Conservation (phyloP, 2,797 vertebrate genomes). For the Pampus argenteus region DNA sequence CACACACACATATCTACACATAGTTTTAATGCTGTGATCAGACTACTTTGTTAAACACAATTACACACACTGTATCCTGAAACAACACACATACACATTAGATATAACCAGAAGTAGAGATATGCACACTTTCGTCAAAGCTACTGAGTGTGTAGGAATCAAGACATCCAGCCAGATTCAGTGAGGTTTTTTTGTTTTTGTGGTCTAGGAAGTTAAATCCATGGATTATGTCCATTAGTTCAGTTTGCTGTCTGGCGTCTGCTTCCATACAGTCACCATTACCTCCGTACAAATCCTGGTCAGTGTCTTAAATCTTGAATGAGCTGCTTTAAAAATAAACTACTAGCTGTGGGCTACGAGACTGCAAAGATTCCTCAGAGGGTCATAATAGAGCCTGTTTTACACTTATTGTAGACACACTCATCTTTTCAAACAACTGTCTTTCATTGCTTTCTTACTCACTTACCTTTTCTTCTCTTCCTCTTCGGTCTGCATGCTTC, state of each 20-base stretch:
- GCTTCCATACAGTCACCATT: slow-evolving; percentile 25
- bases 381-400: slow-evolving; percentile 38
- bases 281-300: slow-evolving; percentile 18
- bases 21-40: slow-evolving; percentile 13
- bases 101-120: slow-evolving; percentile 12
- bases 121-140: slow-evolving; percentile 11
- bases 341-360: slow-evolving; percentile 25
- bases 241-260: slow-evolving; percentile 8
- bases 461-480: slow-evolving; percentile 65
- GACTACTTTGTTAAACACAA: slow-evolving; percentile 11
- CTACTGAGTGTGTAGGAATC: not conserved
- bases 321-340: slow-evolving; percentile 56
- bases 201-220: slow-evolving; percentile 27
- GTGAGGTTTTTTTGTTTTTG: slow-evolving; percentile 10
- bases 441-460: slow-evolving; percentile 31
- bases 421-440: slow-evolving; percentile 42
- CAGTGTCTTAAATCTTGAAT: slow-evolving; percentile 52
- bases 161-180: slow-evolving; percentile 1
- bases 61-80: not conserved
- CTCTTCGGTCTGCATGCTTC: slow-evolving; percentile 50
- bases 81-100: not conserved
- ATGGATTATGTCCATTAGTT: slow-evolving; percentile 13
- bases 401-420: slow-evolving; percentile 27
- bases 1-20: slow-evolving; percentile 12
- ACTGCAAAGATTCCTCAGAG: slow-evolving; percentile 28